Evolutionary conservation across 2,797 vertebrate genomes (phyloP).

Genomic region (Clarias fuscus): DNA sequence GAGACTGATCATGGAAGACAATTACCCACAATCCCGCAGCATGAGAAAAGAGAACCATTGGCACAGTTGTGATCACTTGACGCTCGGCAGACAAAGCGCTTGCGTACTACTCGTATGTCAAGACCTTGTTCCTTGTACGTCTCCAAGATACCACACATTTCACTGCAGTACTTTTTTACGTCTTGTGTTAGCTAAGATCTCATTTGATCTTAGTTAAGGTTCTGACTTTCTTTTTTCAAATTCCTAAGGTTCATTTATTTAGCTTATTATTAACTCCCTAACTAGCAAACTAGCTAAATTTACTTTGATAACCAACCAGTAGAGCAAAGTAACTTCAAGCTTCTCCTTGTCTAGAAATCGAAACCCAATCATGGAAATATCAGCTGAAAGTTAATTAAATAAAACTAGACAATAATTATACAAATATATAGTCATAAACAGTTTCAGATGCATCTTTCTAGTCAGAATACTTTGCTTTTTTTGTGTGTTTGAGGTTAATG

Average conservation of each 20-base stretch:
- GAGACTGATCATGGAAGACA: too few relatives aligned
- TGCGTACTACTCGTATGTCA: too few relatives aligned
- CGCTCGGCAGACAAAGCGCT: too few relatives aligned
- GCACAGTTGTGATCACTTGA: too few relatives aligned
- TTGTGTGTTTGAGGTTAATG: slow-evolving; percentile 64
- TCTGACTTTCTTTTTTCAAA: not conserved
- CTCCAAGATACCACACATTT: not conserved
- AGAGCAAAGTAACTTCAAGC: too few relatives aligned
- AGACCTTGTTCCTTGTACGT: too few relatives aligned
- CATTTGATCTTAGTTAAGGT: not conserved
- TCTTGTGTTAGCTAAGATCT: not conserved
- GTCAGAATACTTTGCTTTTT: slow-evolving; percentile 41
- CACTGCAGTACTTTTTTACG: not conserved
- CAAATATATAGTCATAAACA: not conserved
- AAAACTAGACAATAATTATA: not conserved
- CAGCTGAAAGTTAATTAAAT: not conserved
- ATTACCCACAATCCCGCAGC: too few relatives aligned
- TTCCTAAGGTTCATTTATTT: not conserved
- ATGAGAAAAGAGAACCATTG: too few relatives aligned
- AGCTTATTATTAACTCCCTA: not conserved
- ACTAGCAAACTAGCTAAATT: not conserved
- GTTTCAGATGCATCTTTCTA: not conserved
- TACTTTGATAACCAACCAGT: not conserved
- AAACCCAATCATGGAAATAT: too few relatives aligned
- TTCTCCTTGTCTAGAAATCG: not conserved